Evolutionary conservation across 2,888 invertebrate genomes (phyloP), one percentile per base, ranked within the genome.

Genomic region (Melitaea athalia): DNA sequence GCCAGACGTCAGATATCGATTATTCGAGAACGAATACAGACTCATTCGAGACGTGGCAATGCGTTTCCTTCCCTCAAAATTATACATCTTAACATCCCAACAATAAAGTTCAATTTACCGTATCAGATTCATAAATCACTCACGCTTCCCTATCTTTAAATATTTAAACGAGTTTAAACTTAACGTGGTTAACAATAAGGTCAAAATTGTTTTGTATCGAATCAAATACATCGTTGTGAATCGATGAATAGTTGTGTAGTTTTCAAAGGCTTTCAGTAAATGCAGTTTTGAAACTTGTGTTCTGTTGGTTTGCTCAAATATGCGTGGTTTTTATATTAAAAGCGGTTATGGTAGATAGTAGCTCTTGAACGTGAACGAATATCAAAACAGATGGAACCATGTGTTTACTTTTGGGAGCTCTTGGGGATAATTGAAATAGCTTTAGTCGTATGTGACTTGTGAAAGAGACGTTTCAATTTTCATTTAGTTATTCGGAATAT

Each of bases 1-100:
- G 84, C 91, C 92, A 92, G 92, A 92, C 92, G 92, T 91, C 91
- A 91, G 88, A 84, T 92, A 92, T 92, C 91, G 92, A 92, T 92
- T 92, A 91, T 92, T 91, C 85, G 89, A 89, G 90, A 89, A 87
- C 86, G 90, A 89, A 88, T 86, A 86, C 85, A 79, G 78, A 85
- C 84, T 84, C 84, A 80, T 81, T 81, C 82, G 84, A 82, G 85
- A 78, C 81, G 81, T 81, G 80, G 83, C 85, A 84, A 84, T 76
- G 79, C 82, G 85, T 82, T 88, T 86, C 85, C 85, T 84, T 82
- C 79, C 74, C 72, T 67, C 73, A 75, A 73, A 73, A 81, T 78
- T 81, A 79, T 81, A 75, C 73, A 85, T 83, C 85, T 79, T 87
- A 85, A 71, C 50, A 4, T 42, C 50, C 31, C 47, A 17, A 14